phyloP scores from a whole-genome alignment of 1,140 invertebrate species.

The Atta cephalotes region DNA sequence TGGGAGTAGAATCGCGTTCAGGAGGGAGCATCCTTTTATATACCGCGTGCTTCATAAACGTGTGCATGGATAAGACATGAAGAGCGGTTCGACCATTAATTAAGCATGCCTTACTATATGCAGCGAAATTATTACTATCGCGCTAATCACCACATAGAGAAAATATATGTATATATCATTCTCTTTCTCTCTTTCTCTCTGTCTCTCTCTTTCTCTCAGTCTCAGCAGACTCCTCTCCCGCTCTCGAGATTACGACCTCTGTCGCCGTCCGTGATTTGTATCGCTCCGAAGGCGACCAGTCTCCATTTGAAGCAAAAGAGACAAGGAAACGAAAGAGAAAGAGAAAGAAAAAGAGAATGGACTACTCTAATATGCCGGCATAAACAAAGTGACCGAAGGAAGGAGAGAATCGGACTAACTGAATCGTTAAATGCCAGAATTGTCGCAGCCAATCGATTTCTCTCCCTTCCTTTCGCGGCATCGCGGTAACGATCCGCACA shows the following conservation, averaged over 20 bases:
- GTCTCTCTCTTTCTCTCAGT: background rate
- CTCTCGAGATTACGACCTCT: conserved; percentile 50
- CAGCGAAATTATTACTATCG: conserved; percentile 48
- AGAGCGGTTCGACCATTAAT: conserved; percentile 1
- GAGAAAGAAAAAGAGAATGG: conserved; percentile 25
- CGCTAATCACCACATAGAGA: conserved; percentile 42
- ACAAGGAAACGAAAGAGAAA: background rate
- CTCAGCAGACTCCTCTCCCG: background rate
- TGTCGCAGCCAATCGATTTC: background rate
- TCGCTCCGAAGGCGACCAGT: conserved; percentile 11
- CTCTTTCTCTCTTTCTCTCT: too few species aligned
- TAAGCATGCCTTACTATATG: conserved; percentile 22
- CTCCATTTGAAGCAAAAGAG: background rate
- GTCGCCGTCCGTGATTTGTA: conserved; percentile 54
- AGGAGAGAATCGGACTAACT: conserved; percentile 36
- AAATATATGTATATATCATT: conserved; percentile 24
- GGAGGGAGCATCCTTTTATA: background rate
- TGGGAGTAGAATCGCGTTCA: background rate
- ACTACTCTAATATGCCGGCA: conserved; percentile 37
- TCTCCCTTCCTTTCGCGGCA: background rate
- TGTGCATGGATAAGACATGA: background rate
- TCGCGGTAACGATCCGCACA: background rate
- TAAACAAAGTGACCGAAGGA: conserved; percentile 51
- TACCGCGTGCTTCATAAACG: conserved; percentile 35
- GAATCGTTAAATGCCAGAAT: conserved; percentile 39